Base-by-base conservation (phyloP, 2,888 invertebrate species). In the Linhomoeus sp. region DNA sequence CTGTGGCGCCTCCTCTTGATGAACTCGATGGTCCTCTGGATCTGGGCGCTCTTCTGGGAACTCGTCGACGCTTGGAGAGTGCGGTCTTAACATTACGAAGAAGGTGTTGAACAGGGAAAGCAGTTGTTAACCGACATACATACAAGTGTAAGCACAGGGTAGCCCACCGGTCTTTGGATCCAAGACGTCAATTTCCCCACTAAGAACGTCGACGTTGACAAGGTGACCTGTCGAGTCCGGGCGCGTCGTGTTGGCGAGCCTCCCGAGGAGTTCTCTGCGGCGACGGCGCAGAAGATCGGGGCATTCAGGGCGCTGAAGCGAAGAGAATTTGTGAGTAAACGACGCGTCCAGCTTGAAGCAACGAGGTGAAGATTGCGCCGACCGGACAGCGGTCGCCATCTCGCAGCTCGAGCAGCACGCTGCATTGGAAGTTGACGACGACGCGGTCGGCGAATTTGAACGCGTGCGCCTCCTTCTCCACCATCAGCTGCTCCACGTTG, bases 371-470 rank as follows among this genome's bases (percentile, higher is more conserved):
- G 12, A 5, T 5, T 2, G 38, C 23, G 43, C 49, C 26, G 45
- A 60, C 59, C 39, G 52, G 49, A 46, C 59, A 59, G 24, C 59
- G 58, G 17, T 55, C 60, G 43, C 59, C 57, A 38, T 53, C 25
- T 15, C 33, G 14, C 36, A 63, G 55, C 44, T 59, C 60, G 23
- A 62, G 44, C 17, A 58, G 52, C 15, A 62, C 56, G 33, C 55
- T 56, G 52, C 62, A 62, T 44, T 62, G 60, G 49, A 62, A 62
- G 47, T 63, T 63, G 41, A 62, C 58, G 17, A 60, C 61, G 1
- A 61, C 57, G 25, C 48, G 33, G 43, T 58, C 58, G 33, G 59
- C 60, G 45, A 61, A 61, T 45, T 60, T 60, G 53, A 62, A 61
- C 3, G 62, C 62, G 50, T 62, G 60, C 7, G 60, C 59, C 50